Evolutionary conservation across 1,140 invertebrate species (phyloP), one percentile per base, ranked within the genome.

Genomic region (Venustaconcha ellipsiformis): DNA sequence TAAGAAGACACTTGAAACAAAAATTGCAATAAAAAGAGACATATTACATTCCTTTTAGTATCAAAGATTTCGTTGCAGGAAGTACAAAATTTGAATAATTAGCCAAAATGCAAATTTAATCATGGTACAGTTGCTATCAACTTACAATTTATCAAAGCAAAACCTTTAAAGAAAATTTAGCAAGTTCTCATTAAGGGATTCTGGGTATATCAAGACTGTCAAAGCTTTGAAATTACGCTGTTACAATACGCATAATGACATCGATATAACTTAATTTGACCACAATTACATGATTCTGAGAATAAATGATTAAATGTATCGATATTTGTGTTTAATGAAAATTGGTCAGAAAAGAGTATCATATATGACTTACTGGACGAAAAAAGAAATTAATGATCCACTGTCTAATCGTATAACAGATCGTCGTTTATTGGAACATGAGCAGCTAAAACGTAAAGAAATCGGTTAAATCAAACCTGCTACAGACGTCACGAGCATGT

Each of bases 1-100:
- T 14, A 76, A 48, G 57, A 65, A 37, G 78, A 79, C 20, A 60
- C 15, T 62, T 79, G 56, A 20, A 70, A n/a, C n/a, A n/a, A n/a
- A 30, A 57, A 72, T 37, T 37, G 20, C 15, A 20, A 72, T 67
- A 14, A 72, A 72, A 72, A 64, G 69, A 72, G 68, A 64, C 37
- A 13, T 60, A 14, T n/a, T 75, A 6, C 6, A 55, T 72, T 79
- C 69, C 57, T 75, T 59, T 15, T 73, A 13, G 66, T 67, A 20
- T 70, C 71, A 56, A 57, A 64, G 30, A 56, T 66, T n/a, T 30
- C 71, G 18, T 58, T 70, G 30, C 48, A 23, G 14, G 69, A 65
- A 56, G 13, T 67, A 17, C 15, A n/a, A 18, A 14, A 57, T 15
- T 18, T 14, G 4, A 17, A 6, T 55, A 78, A 57, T 1, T 8